These are phyloP conservation scores for Rhabdomys pumilio DNA, from an alignment of 2,797 vertebrate genomes.

Conservation along the genomic window DNA sequence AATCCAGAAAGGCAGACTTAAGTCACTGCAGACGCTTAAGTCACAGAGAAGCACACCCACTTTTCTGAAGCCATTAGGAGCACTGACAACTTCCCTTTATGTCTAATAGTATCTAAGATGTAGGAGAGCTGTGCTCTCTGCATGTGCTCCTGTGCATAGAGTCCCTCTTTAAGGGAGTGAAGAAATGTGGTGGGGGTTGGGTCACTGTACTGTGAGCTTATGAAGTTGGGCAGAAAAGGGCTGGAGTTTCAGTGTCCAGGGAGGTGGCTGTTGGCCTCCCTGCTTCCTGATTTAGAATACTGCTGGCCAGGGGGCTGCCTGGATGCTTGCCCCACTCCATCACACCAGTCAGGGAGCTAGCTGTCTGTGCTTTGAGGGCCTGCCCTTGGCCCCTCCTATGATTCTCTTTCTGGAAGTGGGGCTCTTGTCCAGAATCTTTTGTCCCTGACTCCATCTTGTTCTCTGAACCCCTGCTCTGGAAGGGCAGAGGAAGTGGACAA, in stretches of 20 bases:
- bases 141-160: background rate
- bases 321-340: background rate
- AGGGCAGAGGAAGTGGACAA: background rate
- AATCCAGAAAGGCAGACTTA: slow-evolving; percentile 59
- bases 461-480: slow-evolving; percentile 29
- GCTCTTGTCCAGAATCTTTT: slow-evolving; percentile 52
- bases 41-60: background rate
- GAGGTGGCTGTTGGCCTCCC: background rate
- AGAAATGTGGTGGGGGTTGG: background rate
- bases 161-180: background rate
- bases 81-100: background rate
- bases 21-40: background rate
- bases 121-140: background rate
- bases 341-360: background rate
- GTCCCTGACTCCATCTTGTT: slow-evolving; percentile 15
- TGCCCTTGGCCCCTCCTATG: slow-evolving; percentile 19
- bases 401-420: slow-evolving; percentile 30
- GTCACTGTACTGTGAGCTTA: background rate
- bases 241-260: background rate
- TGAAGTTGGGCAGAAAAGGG: background rate
- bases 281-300: slow-evolving; percentile 16
- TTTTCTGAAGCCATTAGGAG: slow-evolving; percentile 37
- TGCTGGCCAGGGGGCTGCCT: background rate
- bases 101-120: background rate
- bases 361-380: slow-evolving; percentile 37